Percentiles rank a stretch among this genome's conserved stretches.
phyloP scores from a whole-genome alignment of 2,888 invertebrate genomes.

The Glyphotaelius pellucidus region DNA sequence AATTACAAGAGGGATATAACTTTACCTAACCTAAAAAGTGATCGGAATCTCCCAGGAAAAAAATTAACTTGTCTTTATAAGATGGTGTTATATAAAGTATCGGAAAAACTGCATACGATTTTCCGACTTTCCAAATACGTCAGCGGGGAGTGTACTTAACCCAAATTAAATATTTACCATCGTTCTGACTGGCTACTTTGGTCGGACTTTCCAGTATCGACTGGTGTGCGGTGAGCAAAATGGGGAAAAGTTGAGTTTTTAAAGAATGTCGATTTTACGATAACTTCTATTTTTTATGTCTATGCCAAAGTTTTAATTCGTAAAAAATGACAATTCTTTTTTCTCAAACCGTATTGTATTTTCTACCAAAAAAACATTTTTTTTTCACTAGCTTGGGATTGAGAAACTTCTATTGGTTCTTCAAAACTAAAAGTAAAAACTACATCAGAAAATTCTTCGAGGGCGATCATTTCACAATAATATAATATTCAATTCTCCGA shows the following conservation, averaged over 20 bases:
- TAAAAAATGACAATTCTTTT: not conserved
- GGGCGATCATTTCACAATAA: not conserved
- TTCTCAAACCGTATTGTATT: not conserved
- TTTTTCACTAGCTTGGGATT: not conserved
- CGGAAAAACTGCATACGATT: not conserved
- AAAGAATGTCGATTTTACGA: not conserved
- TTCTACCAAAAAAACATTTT: not conserved
- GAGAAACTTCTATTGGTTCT: not conserved
- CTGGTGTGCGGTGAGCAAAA: not conserved
- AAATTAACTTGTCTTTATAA: not conserved
- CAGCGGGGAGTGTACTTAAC: not conserved
- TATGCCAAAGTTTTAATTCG: not conserved
- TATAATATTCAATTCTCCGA: not conserved
- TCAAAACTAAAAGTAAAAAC: too few relatives aligned
- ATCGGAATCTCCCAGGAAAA: not conserved
- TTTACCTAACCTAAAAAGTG: not conserved
- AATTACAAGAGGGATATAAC: not conserved
- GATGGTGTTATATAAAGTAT: not conserved
- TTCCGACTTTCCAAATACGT: not conserved
- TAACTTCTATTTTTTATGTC: not conserved
- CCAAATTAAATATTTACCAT: not conserved
- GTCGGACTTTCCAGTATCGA: not conserved
- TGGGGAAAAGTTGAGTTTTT: not conserved
- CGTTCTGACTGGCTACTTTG: not conserved
- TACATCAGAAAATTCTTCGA: not conserved